A percentile compares a stretch with the other conserved stretches of the same genome.
Evolutionary conservation across 2,888 invertebrate species (phyloP).

Genomic region (Julus scanicus): DNA sequence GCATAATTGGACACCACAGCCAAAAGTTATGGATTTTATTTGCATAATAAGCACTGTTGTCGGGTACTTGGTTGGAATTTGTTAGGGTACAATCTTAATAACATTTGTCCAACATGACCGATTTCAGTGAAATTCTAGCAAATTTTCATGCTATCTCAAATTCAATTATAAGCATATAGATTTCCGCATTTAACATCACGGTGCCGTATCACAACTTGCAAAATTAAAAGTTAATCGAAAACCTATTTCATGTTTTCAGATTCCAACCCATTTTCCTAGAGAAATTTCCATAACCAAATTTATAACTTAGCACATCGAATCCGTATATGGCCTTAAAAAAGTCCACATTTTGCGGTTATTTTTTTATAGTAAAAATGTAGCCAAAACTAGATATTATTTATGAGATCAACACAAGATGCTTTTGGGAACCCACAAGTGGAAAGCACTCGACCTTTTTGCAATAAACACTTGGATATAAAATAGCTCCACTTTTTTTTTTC

Average conservation of each 20-base stretch:
- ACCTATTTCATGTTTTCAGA: background rate
- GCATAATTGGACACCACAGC: no score
- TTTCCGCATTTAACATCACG: no score
- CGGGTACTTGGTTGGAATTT: no score
- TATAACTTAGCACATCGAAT: background rate
- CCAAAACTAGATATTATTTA: conserved; percentile 15
- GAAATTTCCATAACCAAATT: background rate
- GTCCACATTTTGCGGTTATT: background rate
- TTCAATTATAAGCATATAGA: no score
- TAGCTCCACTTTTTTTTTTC: background rate
- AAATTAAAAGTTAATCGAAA: conserved; percentile 15
- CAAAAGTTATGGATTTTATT: no score
- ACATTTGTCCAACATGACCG: no score
- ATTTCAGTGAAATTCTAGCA: no score
- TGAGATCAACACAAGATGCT: conserved; percentile 32
- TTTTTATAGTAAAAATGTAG: conserved; percentile 6
- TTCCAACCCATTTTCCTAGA: background rate
- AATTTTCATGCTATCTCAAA: no score
- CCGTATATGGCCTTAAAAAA: background rate
- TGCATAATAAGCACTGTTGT: no score
- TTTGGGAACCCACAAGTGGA: conserved; percentile 35
- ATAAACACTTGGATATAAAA: conserved; percentile 14
- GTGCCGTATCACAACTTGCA: background rate
- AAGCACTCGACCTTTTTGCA: conserved; percentile 32
- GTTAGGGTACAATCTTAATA: no score